Percentiles rank a stretch among this genome's conserved stretches.
Conservation (phyloP, 2,113 vertebrate genomes). For the Myrmecophaga tridactyla region DNA sequence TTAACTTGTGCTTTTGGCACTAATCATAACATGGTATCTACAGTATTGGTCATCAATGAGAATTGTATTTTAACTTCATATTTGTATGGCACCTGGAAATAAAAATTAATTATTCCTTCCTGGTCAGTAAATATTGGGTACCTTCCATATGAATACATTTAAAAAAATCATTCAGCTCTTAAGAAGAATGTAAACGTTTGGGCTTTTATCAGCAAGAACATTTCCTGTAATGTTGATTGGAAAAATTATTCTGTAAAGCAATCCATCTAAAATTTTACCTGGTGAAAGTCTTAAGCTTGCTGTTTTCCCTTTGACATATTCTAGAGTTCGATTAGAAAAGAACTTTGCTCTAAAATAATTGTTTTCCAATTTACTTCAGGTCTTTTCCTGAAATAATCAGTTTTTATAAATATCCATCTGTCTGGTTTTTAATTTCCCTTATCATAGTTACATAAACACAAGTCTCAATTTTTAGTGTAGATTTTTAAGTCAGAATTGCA, state of each 20-base stretch:
- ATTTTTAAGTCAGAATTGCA: conserved; percentile 49
- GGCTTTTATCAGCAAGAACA: background rate
- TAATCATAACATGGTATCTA: background rate
- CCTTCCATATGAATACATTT: background rate
- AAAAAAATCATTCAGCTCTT: background rate
- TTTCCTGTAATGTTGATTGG: conserved; percentile 1
- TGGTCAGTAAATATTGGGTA: background rate
- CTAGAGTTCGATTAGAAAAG: background rate
- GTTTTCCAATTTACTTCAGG: background rate
- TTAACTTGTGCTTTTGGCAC: background rate
- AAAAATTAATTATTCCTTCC: background rate
- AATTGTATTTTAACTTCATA: conserved; percentile 28
- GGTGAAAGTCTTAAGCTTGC: conserved; percentile 1
- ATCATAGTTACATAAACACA: conserved; percentile 35
- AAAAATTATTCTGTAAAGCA: conserved; percentile 33
- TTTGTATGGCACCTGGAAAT: background rate
- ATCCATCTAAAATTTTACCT: conserved; percentile 9
- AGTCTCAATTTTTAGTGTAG: conserved; percentile 33
- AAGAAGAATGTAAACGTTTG: background rate
- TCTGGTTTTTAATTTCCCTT: conserved; percentile 47
- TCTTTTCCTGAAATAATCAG: conserved; percentile 20
- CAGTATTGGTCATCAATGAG: background rate
- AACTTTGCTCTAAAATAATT: conserved; percentile 19
- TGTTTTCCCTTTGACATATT: conserved; percentile 8
- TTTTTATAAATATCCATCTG: conserved; percentile 49